Evolutionary conservation across 1,140 invertebrate species (phyloP).

Genomic region (Frieseomelitta varia): DNA sequence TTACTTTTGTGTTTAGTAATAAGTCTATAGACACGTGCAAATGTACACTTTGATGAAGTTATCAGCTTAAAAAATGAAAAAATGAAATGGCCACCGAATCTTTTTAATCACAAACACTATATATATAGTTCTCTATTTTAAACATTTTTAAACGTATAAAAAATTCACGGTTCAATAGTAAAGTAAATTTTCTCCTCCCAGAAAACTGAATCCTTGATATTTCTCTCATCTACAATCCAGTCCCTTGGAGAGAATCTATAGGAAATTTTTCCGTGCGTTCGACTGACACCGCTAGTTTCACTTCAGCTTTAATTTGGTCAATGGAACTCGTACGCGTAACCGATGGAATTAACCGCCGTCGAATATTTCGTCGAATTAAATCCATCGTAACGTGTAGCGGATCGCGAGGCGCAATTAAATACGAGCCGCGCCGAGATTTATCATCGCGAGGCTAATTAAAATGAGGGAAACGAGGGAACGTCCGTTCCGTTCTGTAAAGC

Average conservation of each 20-base stretch:
- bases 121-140: no score
- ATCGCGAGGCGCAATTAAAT: constrained; percentile 70
- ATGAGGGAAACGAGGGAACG: constrained; percentile 78
- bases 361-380: neutral
- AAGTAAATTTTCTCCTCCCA: neutral
- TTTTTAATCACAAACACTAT: no score
- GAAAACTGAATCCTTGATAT: neutral
- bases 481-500: constrained; percentile 79
- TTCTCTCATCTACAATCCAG: neutral
- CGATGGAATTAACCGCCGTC: neutral
- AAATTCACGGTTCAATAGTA: no score
- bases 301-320: neutral
- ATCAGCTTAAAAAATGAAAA: no score
- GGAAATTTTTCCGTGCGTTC: neutral
- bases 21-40: no score
- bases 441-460: constrained; percentile 76
- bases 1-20: no score
- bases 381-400: neutral
- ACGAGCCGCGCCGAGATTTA: constrained; percentile 71
- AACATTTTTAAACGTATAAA: no score
- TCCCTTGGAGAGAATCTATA: neutral
- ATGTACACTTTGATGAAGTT: no score
- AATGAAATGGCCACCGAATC: no score
- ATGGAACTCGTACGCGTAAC: neutral
- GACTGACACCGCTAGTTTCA: neutral